Evolutionary conservation across 2,113 vertebrate species (phyloP).

Genomic region (Dasyurus viverrinus): DNA sequence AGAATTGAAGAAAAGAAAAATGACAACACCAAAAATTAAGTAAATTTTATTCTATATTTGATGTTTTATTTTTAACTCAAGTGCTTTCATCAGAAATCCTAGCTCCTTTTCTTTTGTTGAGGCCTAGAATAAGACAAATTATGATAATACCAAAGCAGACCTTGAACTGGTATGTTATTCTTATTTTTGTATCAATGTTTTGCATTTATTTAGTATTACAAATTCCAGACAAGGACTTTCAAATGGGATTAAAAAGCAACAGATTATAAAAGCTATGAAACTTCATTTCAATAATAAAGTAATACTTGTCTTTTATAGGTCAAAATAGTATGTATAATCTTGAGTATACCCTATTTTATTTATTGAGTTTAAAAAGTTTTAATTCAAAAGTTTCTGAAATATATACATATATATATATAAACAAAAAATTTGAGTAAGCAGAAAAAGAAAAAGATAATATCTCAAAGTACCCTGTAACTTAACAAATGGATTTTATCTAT

Average conservation of each 20-base stretch:
- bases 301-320: conserved; percentile 67
- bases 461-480: conserved; percentile 55
- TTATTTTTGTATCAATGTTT: conserved; percentile 11
- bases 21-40: too few species aligned
- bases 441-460: conserved; percentile 55
- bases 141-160: too few species aligned
- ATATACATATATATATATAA: neutral
- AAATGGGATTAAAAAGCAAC: conserved; percentile 59
- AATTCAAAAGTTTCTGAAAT: conserved; percentile 51
- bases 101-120: too few species aligned
- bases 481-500: conserved; percentile 46
- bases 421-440: conserved; percentile 61
- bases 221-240: conserved; percentile 43
- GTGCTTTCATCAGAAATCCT: too few species aligned
- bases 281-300: conserved; percentile 67
- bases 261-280: conserved; percentile 55
- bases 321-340: conserved; percentile 50
- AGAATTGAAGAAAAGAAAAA: too few species aligned
- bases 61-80: too few species aligned
- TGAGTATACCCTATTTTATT: conserved; percentile 58
- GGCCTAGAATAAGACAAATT: too few species aligned
- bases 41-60: too few species aligned
- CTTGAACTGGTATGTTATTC: too few species aligned
- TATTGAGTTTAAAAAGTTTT: conserved; percentile 67
- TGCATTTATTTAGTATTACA: conserved; percentile 12